Evolutionary conservation across 2,113 vertebrate species (phyloP), one percentile per base, ranked within the genome.

Genomic region (Emydocephalus ijimae): DNA sequence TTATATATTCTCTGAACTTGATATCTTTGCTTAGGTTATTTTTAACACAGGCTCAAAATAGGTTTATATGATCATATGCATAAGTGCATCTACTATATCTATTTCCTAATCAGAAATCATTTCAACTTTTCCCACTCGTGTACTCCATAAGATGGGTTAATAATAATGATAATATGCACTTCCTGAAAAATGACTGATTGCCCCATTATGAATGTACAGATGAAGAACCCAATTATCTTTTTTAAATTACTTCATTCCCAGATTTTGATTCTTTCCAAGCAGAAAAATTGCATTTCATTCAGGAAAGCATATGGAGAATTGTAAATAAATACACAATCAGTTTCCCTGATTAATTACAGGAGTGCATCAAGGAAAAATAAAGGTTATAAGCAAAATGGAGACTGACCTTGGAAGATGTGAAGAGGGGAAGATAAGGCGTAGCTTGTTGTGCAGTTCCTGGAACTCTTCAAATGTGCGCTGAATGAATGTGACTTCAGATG

Each of bases 391-490:
- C 1, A 4, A 54, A 89, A 89, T 57, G 20, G 14, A 11, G 10
- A 34, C 3, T 97, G 92, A 99, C 99, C 98, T 99, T 97, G 99
- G 99, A 20, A 99, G 97, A 93, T 98, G 98, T 1, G 98, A 98
- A 29, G 99, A 98, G 24, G 99, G 99, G 95, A 99, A 99, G 94
- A 99, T 95, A 69, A 99, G 98, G 52, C 98, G 98, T 69, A 99
- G 97, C 64, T 99, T 99, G 96, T 97, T 98, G 97, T 99, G 99
- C 88, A 99, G 97, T 93, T 99, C 99, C 91, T 99, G 98, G 96
- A 99, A 99, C 96, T 99, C 99, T 94, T 99, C 99, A 92, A 99
- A 99, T 0, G 98, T 99, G 91, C 99, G 98, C 96, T 99, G 99
- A 94, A 99, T 98, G 3, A 98, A 97, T 45, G 94, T 94, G 39